Evolutionary conservation across 1,140 invertebrate species (phyloP), one percentile per base, ranked within the genome.

Genomic region (Drosophila guanche): DNA sequence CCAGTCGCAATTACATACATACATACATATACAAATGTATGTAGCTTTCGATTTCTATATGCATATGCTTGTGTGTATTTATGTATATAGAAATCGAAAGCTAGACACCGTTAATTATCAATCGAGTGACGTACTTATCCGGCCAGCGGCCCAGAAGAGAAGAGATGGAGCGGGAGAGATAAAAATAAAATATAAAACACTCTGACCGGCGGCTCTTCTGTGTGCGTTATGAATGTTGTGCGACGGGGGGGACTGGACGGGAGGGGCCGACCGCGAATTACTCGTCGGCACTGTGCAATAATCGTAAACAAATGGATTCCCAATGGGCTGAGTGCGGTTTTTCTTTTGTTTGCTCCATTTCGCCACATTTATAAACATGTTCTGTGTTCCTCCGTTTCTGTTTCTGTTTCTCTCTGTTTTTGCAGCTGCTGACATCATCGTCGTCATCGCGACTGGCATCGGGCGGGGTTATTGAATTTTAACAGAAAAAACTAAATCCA

Each of bases 61-160:
- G 37, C 3, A 8, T 41, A 47, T 3, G 27, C 42, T 8, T 61
- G 41, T 51, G 47, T 55, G 29, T 42, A 52, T 47, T 37, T 53
- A 25, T 23, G 47, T 56, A 56, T 37, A 67, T 67, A 59, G 63
- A 79, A 83, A 83, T 71, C 75, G 79, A 83, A 83, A 83, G 79
- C 79, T 84, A 76, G 57, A 78, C 59, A 78, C 63, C 63, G 79
- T 74, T 83, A 83, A 83, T 74, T 83, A 83, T 70, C 69, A 65
- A 78, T 78, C 59, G 74, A 78, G 27, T 66, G 53, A 81, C 73
- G 68, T 66, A 81, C 62, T 78, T 78, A 83, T 74, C 73, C 78
- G 70, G 74, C 6, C n/a, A 52, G 45, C 33, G 40, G 16, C 33
- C 33, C 29, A 27, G 46, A 22, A 25, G 45, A 22, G 45, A 43